Percentiles rank a stretch among this genome's conserved stretches.
These are phyloP conservation scores for Kryptolebias ocellatus DNA, from an alignment of 2,797 vertebrate species.

Conservation along the genomic window DNA sequence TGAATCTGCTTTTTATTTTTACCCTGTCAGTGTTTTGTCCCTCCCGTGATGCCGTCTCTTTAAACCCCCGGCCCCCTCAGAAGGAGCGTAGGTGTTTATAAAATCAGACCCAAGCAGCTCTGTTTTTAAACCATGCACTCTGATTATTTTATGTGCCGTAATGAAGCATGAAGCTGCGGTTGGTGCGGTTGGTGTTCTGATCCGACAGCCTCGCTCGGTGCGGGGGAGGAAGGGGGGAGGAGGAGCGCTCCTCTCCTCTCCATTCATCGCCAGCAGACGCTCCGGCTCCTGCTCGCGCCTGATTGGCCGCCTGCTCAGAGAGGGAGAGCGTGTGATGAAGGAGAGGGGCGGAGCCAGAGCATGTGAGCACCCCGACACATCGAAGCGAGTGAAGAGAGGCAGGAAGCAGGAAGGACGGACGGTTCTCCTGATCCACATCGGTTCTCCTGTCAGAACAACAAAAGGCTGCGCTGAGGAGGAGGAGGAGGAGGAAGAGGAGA, in stretches of 20 bases:
- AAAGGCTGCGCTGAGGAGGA: slow-evolving; percentile 11
- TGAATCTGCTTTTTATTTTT: too few species aligned
- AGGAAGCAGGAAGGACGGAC: slow-evolving; percentile 27
- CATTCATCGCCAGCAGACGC: slow-evolving; percentile 63
- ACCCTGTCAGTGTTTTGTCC: too few species aligned
- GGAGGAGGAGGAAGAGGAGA: neutral
- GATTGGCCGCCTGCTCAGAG: slow-evolving; percentile 52
- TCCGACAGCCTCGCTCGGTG: slow-evolving; percentile 15
- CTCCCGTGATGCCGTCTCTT: too few species aligned
- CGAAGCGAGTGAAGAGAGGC: slow-evolving; percentile 48
- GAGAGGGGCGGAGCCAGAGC: slow-evolving; percentile 56
- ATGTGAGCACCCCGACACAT: slow-evolving; percentile 68
- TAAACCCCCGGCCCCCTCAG: too few species aligned
- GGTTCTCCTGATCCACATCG: neutral
- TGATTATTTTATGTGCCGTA: slow-evolving; percentile 52
- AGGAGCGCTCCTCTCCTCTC: slow-evolving; percentile 34
- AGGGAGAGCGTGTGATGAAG: slow-evolving; percentile 32
- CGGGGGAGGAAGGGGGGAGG: slow-evolving; percentile 28
- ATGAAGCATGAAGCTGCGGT: slow-evolving; percentile 29
- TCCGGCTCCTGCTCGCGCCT: slow-evolving; percentile 35
- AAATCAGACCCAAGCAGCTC: too few species aligned
- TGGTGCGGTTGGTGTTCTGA: too few species aligned
- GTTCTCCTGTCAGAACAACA: neutral
- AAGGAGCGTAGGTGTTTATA: too few species aligned
- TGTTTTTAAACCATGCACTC: too few species aligned